Percentiles rank a stretch among this genome's conserved stretches.
Conservation (phyloP, 2,797 vertebrate species). For the Morelia viridis region DNA sequence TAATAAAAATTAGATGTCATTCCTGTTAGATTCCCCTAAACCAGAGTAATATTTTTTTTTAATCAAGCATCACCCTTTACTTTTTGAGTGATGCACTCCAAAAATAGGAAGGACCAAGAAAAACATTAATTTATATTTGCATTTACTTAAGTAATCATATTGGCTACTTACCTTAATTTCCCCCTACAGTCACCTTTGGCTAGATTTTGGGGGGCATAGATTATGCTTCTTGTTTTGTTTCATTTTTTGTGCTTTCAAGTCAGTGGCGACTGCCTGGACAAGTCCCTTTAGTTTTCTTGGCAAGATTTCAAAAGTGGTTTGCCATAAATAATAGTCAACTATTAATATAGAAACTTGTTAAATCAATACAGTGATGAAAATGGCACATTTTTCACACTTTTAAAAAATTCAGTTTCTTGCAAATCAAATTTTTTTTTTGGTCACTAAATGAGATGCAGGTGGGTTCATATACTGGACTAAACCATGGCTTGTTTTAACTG, state of each 20-base stretch:
- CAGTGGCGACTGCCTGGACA: background rate
- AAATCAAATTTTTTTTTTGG: background rate
- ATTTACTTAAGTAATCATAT: background rate
- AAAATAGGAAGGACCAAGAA: background rate
- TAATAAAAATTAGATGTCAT: background rate
- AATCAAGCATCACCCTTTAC: background rate
- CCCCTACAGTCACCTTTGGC: background rate
- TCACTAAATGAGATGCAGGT: background rate
- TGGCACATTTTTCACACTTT: background rate
- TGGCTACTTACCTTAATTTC: background rate
- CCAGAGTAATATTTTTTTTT: background rate
- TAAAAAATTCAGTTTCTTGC: background rate
- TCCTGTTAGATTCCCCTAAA: background rate
- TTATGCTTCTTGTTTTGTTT: background rate
- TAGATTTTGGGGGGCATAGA: background rate
- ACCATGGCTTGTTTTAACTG: too few species aligned
- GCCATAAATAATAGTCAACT: background rate
- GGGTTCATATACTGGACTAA: background rate
- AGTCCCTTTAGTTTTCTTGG: background rate
- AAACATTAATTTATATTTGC: background rate
- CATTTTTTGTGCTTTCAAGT: background rate
- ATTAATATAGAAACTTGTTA: background rate
- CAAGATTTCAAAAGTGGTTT: background rate
- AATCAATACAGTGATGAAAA: background rate
- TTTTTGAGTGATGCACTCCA: background rate